Evolutionary conservation across 2,888 invertebrate species (phyloP).

Genomic region (Lapara coniferarum): DNA sequence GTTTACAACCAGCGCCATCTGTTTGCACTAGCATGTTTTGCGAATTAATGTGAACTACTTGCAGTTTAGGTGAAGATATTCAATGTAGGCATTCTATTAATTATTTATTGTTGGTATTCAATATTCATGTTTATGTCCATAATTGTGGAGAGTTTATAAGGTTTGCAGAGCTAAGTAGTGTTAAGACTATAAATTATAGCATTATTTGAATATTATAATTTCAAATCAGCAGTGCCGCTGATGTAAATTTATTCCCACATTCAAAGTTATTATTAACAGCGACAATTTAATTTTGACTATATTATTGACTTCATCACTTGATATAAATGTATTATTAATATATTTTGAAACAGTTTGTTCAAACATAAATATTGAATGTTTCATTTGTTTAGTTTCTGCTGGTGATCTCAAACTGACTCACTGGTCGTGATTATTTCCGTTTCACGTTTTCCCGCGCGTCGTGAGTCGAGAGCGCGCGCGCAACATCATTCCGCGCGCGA

Average conservation of each 20-base stretch:
- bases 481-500: constrained; percentile 73
- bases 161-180: no score
- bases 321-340: neutral
- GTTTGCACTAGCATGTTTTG: neutral
- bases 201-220: no score
- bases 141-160: no score
- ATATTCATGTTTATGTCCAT: neutral
- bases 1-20: constrained; percentile 5
- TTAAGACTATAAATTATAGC: no score
- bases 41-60: no score
- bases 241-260: no score
- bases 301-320: neutral
- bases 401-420: constrained; percentile 27
- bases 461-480: constrained; percentile 56
- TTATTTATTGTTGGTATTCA: neutral
- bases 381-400: constrained; percentile 23
- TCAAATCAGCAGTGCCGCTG: no score
- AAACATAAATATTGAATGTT: constrained; percentile 6
- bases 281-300: neutral
- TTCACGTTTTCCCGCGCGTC: constrained; percentile 63
- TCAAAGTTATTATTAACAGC: no score
- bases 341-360: neutral
- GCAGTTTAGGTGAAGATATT: no score
- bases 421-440: constrained; percentile 55
- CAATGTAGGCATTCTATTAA: no score